Conservation (phyloP, 2,888 invertebrate species). For the Coenonympha glycerion region DNA sequence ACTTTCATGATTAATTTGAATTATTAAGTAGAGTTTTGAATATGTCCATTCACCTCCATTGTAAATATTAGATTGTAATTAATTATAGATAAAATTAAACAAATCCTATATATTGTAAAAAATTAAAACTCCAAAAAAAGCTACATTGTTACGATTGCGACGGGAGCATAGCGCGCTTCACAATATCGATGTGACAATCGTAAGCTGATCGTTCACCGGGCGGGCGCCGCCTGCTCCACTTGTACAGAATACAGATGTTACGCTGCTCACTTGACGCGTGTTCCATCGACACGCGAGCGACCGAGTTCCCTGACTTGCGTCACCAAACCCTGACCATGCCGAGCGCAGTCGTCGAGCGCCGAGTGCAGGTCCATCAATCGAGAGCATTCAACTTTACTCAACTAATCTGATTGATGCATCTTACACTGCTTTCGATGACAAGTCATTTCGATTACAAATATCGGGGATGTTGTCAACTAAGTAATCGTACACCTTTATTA, state of each 20-base stretch:
- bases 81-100: slow-evolving; percentile 60
- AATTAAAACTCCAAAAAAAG: slow-evolving; percentile 74
- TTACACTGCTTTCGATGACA: too few relatives aligned
- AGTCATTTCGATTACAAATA: too few relatives aligned
- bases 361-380: too few relatives aligned
- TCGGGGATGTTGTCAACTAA: too few relatives aligned
- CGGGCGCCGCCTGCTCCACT: slow-evolving; percentile 31
- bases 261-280: slow-evolving; percentile 42
- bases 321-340: background rate
- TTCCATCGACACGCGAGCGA: slow-evolving; percentile 32
- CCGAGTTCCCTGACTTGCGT: background rate
- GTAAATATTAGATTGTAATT: slow-evolving; percentile 76
- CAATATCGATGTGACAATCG: slow-evolving; percentile 57
- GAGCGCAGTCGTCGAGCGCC: too few relatives aligned
- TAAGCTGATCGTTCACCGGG: slow-evolving; percentile 54
- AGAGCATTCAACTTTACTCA: too few relatives aligned
- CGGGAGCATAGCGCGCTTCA: slow-evolving; percentile 56
- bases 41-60: slow-evolving; percentile 75
- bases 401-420: too few relatives aligned
- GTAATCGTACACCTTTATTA: background rate
- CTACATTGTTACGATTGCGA: slow-evolving; percentile 68
- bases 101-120: slow-evolving; percentile 76
- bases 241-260: slow-evolving; percentile 41
- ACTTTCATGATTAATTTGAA: slow-evolving; percentile 62
- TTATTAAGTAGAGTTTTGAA: slow-evolving; percentile 69